Base-by-base conservation (phyloP, 2,113 vertebrate species). In the Archilochus colubris region DNA sequence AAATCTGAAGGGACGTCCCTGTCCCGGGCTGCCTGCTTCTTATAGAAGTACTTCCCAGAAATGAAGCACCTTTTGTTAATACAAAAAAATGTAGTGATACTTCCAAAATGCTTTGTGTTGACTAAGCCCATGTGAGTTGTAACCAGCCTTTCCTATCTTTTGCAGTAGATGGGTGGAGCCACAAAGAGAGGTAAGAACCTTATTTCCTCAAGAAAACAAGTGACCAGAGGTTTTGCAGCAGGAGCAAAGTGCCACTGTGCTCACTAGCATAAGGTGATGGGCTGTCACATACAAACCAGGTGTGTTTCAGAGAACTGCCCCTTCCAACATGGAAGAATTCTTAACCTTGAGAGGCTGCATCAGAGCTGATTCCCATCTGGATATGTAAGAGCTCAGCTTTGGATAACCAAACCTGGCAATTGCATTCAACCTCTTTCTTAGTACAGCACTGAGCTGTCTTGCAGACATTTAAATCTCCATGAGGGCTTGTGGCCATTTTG, bases 271-370 rank as follows among this genome's bases (percentile, higher is more conserved):
- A 17, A 6, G 24, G 28, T 64, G 57, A 48, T 44, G 18, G 46
- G 27, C 46, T 86, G n/a, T 27, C 33, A 40, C 28, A 25, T n/a
- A 28, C 33, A 46, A 28, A 30, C 30, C 33, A 7, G 66, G 24
- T 25, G 59, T 36, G 28, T 12, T 68, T 50, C 59, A 62, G n/a
- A 69, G 25, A 57, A 14, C 54, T 92, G 59, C 10, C 15, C 46
- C 10, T 59, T 28, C 31, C 64, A 63, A 0, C 0, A 0, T 46
- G n/a, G 28, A 20, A 79, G 12, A 24, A 33, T 59, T 50, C 70
- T 77, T 30, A 50, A 27, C 19, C 13, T 66, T 62, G 54, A 75
- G 72, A 69, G 14, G 20, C 14, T 4, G 8, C 3, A 21, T 12
- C 15, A 33, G 51, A 59, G 44, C 50, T 76, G n/a, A 28, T 18